Base-by-base conservation (phyloP, 2,888 invertebrate species). In the Lymantria monacha region DNA sequence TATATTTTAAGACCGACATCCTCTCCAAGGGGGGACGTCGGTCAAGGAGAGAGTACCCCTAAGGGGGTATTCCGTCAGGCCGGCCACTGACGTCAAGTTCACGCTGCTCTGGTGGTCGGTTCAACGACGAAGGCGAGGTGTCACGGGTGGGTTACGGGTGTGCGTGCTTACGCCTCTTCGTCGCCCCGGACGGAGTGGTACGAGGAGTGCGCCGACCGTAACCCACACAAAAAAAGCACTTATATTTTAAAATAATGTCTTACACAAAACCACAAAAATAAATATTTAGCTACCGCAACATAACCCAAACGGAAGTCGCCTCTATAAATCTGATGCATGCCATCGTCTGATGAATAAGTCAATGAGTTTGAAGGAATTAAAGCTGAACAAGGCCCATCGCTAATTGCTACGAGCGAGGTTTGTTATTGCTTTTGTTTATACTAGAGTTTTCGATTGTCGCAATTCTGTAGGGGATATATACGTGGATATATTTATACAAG, bases 361-460 rank as follows among this genome's bases (percentile, higher is more conserved):
- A 78, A 76, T 72, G 70, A 63, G 70, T 72, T 68, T 61, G 63
- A 65, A 70, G 74, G 79, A 76, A 80, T 80, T 77, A 77, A 74
- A 68, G 63, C 57, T 59, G 63, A 59, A 61, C 50, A 59, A 45
- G 59, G 54, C 55, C 51, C 49, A 30, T 66, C 69, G 60, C 72
- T 75, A 73, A 75, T 76, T 75, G 76, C 70, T 46, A 43, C 42
- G 38, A 46, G 30, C 22, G 42, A 8, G 38, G 30, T 38, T 15
- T 48, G 45, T 48, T 46, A 42, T 45, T 36, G 42, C 41, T 22
- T 47, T 38, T 48, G 14, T 47, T 44, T 46, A 43, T 42, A 45
- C 45, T 31, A 41, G 38, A 36, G 37, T n/a, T 15, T 44, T 36
- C 40, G 38, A 48, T 42, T 48, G 48, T 43, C 1, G 13, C 11